Percentiles rank a stretch among this genome's conserved stretches.
Conservation (phyloP, 2,113 vertebrate species). For the Microcebus murinus region DNA sequence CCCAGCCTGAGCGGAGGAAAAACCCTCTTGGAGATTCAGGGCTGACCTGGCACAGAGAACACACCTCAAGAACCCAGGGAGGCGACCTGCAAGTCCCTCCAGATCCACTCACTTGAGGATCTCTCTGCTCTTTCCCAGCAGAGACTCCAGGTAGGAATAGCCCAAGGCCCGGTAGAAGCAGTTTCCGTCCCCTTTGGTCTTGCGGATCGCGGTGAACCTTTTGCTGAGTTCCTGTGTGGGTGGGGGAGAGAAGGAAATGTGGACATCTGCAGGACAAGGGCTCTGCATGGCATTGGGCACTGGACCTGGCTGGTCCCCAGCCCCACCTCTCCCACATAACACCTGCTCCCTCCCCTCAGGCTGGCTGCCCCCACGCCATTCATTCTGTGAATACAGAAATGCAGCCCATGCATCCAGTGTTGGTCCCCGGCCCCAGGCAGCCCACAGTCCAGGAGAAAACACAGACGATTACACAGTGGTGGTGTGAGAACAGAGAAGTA, state of each 20-base stretch:
- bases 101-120: conserved; percentile 84
- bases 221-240: conserved; percentile 85
- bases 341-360: neutral
- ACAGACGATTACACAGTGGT: fast-evolving
- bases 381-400: neutral
- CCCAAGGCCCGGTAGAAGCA: conserved; percentile 92
- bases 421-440: neutral
- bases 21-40: fast-evolving
- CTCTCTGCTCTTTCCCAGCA: conserved; percentile 83
- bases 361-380: neutral
- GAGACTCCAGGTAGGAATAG: conserved; percentile 88
- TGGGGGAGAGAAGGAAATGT: neutral
- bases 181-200: conserved; percentile 90
- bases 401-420: fast-evolving
- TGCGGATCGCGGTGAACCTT: conserved; percentile 87
- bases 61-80: neutral
- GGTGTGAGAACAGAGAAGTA: neutral
- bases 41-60: neutral
- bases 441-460: neutral
- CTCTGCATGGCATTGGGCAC: fast-evolving
- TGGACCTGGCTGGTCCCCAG: neutral
- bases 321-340: neutral
- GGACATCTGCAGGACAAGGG: fast-evolving
- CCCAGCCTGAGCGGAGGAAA: neutral
- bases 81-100: neutral